phyloP scores from a whole-genome alignment of 2,888 invertebrate genomes.

The Sphaerophoria taeniata region DNA sequence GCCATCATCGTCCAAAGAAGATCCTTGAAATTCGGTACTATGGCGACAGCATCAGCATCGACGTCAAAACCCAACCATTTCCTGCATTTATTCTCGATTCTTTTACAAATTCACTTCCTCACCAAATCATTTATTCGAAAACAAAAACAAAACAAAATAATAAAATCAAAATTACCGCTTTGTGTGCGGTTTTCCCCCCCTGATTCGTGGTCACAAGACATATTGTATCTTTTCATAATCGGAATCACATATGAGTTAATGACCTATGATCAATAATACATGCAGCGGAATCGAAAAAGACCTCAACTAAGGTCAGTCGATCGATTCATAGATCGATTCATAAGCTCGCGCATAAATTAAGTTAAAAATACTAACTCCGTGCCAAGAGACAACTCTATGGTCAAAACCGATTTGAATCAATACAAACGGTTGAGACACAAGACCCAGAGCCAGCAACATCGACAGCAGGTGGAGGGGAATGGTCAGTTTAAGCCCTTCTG shows the following conservation, averaged over 20 bases:
- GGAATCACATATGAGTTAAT: slow-evolving; percentile 62
- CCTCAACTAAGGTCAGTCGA: slow-evolving; percentile 66
- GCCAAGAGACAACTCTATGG: slow-evolving; percentile 16
- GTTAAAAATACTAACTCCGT: neutral
- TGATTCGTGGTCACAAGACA: too few species aligned
- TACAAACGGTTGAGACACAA: slow-evolving; percentile 47
- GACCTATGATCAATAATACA: slow-evolving; percentile 61
- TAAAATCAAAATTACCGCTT: slow-evolving; percentile 22
- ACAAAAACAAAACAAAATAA: slow-evolving; percentile 1
- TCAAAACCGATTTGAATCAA: slow-evolving; percentile 27
- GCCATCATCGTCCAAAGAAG: slow-evolving; percentile 20
- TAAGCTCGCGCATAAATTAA: slow-evolving; percentile 33
- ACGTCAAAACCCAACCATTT: slow-evolving; percentile 40
- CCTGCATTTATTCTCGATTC: slow-evolving; percentile 68
- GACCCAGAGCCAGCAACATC: slow-evolving; percentile 25
- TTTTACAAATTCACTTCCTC: slow-evolving; percentile 70
- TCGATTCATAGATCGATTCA: slow-evolving; percentile 43
- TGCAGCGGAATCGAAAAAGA: slow-evolving; percentile 51
- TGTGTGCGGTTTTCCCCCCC: neutral
- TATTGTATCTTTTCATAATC: slow-evolving; percentile 17
- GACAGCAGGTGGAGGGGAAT: neutral
- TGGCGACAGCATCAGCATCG: neutral
- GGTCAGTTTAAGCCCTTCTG: slow-evolving; percentile 11
- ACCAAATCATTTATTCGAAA: slow-evolving; percentile 40
- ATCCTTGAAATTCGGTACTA: slow-evolving; percentile 63